phyloP scores from a whole-genome alignment of 2,113 vertebrate species.

The Xenotilapia flavipinnis region DNA sequence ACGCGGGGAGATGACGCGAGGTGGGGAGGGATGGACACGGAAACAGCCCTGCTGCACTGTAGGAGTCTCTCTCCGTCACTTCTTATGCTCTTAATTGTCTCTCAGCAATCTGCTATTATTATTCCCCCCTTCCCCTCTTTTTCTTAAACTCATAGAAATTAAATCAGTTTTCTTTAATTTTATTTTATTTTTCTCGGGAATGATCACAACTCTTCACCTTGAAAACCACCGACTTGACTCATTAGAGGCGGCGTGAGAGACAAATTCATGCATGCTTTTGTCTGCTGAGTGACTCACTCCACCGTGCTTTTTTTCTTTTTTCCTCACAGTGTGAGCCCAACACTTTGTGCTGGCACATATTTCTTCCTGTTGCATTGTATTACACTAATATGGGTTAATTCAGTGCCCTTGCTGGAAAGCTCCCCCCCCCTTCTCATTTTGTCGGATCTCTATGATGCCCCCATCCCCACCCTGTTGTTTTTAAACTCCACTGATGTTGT shows the following conservation, averaged over 20 bases:
- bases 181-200: not conserved
- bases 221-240: not conserved
- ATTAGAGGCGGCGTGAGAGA: not conserved
- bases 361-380: not conserved
- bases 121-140: not conserved
- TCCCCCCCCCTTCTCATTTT: not conserved
- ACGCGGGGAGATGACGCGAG: not conserved
- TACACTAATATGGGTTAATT: constrained; percentile 31
- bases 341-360: not conserved
- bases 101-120: fast-evolving
- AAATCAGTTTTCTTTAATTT: not conserved
- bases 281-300: not conserved
- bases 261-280: not conserved
- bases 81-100: not conserved
- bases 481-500: not conserved
- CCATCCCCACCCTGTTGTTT: not conserved
- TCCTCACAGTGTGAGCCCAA: not conserved
- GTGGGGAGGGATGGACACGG: not conserved
- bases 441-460: not conserved
- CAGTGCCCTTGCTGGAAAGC: not conserved
- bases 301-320: not conserved
- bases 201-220: not conserved
- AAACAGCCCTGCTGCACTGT: not conserved
- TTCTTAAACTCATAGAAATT: not conserved
- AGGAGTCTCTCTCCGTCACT: not conserved